Conservation (phyloP, 2,888 invertebrate genomes). For the Rhagonycha fulva region DNA sequence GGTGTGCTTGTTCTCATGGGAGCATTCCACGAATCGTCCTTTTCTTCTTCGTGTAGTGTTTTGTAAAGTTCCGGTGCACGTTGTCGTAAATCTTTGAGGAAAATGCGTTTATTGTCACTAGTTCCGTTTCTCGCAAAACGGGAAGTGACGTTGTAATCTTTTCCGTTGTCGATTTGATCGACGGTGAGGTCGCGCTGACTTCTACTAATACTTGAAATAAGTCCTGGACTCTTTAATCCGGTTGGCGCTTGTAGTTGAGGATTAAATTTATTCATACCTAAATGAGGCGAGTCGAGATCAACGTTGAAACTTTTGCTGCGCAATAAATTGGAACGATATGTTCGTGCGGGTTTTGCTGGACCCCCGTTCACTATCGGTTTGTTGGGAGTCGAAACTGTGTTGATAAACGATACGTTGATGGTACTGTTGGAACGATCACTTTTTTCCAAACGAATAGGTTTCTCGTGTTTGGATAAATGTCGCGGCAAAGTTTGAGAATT, state of each 20-base stretch:
- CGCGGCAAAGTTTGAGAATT: constrained; percentile 80
- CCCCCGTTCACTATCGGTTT: constrained; percentile 54
- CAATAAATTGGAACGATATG: constrained; percentile 73
- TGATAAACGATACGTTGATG: constrained; percentile 69
- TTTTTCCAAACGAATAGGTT: constrained; percentile 56
- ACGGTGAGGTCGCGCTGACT: constrained; percentile 76
- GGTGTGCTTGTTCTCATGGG: constrained; percentile 51
- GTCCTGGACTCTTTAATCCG: constrained; percentile 80
- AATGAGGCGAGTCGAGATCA: constrained; percentile 26
- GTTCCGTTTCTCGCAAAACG: constrained; percentile 63
- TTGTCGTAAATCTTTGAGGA: constrained; percentile 70
- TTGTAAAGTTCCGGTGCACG: constrained; percentile 74
- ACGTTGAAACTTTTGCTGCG: constrained; percentile 87
- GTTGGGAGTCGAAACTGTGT: constrained; percentile 53
- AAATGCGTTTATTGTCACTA: constrained; percentile 66
- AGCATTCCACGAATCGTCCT: constrained; percentile 49
- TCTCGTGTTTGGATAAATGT: constrained; percentile 50
- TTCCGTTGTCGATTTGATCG: constrained; percentile 61
- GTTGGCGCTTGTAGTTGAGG: constrained; percentile 72
- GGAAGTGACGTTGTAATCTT: constrained; percentile 61
- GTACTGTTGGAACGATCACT: constrained; percentile 64
- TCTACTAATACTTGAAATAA: constrained; percentile 83
- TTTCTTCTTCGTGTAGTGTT: constrained; percentile 67
- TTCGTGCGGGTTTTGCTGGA: constrained; percentile 78
- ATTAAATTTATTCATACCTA: constrained; percentile 74